Evolutionary conservation across 2,797 vertebrate species (phyloP).

Genomic region (Sebastes hopkinsi): DNA sequence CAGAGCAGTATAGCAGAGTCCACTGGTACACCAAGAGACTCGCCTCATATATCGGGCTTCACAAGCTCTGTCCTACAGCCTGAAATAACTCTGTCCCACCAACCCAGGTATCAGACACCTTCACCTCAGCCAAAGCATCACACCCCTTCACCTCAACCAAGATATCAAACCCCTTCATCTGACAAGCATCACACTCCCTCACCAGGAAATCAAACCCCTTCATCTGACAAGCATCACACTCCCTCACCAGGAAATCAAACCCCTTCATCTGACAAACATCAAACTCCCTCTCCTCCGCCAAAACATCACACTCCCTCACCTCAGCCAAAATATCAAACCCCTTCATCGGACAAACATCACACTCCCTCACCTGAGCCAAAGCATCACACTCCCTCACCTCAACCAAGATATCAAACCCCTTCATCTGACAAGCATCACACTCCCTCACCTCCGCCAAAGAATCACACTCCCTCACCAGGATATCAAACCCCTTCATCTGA

Average conservation of each 20-base stretch:
- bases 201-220: conserved; percentile 37
- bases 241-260: conserved; percentile 39
- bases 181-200: conserved; percentile 44
- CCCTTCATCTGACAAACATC: conserved; percentile 38
- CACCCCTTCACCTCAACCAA: conserved; percentile 51
- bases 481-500: conserved; percentile 43
- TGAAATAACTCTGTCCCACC: conserved; percentile 39
- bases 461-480: conserved; percentile 34
- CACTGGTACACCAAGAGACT: conserved; percentile 24
- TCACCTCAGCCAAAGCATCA: conserved; percentile 48
- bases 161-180: conserved; percentile 32
- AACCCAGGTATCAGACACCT: conserved; percentile 44
- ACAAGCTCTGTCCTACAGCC: conserved; percentile 38
- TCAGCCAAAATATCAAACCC: no score
- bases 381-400: no score
- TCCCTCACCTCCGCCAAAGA: conserved; percentile 42
- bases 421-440: conserved; percentile 42
- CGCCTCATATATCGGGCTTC: conserved; percentile 25
- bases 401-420: neutral
- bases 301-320: no score
- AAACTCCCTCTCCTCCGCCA: conserved; percentile 22
- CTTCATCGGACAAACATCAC: no score
- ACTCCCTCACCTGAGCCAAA: no score
- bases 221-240: conserved; percentile 33
- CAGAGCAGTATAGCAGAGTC: conserved; percentile 40